Base-by-base conservation (phyloP, 2,888 invertebrate species). In the Unio pictorum region DNA sequence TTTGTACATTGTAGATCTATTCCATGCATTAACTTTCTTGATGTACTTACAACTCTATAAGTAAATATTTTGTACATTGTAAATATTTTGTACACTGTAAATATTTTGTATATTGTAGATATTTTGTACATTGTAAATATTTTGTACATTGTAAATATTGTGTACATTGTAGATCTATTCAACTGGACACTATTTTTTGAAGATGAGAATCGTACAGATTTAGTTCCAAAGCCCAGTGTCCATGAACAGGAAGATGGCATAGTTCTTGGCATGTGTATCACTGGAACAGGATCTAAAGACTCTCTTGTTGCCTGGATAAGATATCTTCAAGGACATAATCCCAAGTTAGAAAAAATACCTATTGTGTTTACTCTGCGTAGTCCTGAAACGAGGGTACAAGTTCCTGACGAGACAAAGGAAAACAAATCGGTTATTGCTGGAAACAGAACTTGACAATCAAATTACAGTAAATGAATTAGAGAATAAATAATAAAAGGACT, bases 181-280 rank as follows among this genome's bases (percentile, higher is more conserved):
- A 74, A 83, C 11, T 84, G 81, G 80, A 77, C 71, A 59, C 73
- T 72, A 28, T 73, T 80, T 26, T 84, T 84, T 71, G 85, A 84
- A 58, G 80, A 81, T 28, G 87, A 87, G 65, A 55, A 80, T 8
- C 75, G 75, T 20, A 70, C 66, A 56, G 70, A 72, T 8, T 34
- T 88, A 18, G 78, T 81, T 20, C 89, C 92, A 3, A 90, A 92
- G 72, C 93, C 93, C 17, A 93, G 94, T 45, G 93, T 96, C 1
- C 98, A 99, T 88, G 96, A 97, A 88, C 97, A 98, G 90, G 94
- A 95, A 68, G 97, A 98, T 90, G 97, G 96, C 6, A 95, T 94
- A 0, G 94, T 98, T 83, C 93, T 96, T 79, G 94, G 94, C 15
- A 92, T 96, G 66, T 96, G 96, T 91, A 96, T 96, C 45, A 97